Conservation (phyloP, 1,140 invertebrate genomes). For the Schlechtendalia chinensis region DNA sequence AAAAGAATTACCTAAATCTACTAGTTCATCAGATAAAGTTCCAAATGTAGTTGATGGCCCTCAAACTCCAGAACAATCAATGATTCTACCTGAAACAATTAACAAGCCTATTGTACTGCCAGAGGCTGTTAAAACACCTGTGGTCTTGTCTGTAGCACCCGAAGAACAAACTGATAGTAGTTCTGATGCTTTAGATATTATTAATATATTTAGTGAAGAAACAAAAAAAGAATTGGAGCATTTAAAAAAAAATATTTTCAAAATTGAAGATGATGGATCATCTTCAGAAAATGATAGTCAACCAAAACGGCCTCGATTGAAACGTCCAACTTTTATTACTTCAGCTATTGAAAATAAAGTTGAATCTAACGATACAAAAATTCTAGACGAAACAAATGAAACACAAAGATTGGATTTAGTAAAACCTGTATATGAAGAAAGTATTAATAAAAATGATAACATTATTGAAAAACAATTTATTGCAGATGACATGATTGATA, state of each 20-base stretch:
- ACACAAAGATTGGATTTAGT: background rate
- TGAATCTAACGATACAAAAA: background rate
- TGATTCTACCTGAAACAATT: background rate
- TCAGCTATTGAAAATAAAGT: slow-evolving; percentile 18
- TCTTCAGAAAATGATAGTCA: slow-evolving; percentile 47
- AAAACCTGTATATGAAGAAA: background rate
- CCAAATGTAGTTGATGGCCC: background rate
- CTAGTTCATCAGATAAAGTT: background rate
- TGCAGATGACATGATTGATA: background rate
- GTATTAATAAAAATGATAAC: background rate
- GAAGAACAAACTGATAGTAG: slow-evolving; percentile 7
- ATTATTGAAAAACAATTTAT: background rate
- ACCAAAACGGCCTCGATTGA: slow-evolving; percentile 32
- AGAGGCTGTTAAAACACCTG: background rate
- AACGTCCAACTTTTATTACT: slow-evolving; percentile 33
- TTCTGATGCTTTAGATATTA: slow-evolving; percentile 8
- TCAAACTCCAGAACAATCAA: background rate
- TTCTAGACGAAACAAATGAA: slow-evolving; percentile 9
- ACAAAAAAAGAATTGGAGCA: slow-evolving; percentile 43
- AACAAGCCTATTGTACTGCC: background rate
- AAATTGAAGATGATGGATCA: slow-evolving; percentile 46
- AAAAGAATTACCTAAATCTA: background rate
- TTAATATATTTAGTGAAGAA: slow-evolving; percentile 37
- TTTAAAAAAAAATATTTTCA: slow-evolving; percentile 45
- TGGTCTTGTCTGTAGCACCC: background rate